Evolutionary conservation across 2,888 invertebrate genomes (phyloP), one percentile per base, ranked within the genome.

Genomic region (Melanotus villosus): DNA sequence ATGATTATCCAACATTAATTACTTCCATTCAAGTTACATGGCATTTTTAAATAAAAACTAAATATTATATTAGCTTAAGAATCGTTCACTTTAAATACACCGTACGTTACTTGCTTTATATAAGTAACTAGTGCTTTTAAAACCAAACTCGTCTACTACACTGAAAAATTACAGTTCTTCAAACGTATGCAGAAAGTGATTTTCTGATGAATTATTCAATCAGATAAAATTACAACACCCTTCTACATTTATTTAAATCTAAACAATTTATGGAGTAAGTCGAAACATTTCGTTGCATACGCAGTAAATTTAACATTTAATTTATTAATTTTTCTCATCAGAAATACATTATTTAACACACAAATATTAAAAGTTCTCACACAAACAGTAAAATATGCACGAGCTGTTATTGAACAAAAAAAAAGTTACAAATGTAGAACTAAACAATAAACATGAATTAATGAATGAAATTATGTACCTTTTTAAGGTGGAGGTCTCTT

Each of bases 381-480:
- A 67, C 60, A 60, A 54, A 34, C 21, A 10, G 26, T 26, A 26
- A 26, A 26, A 30, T 34, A 36, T 62, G 36, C 30, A 52, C 5
- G 36, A 62, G 54, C 38, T 38, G 54, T 52, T 43, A 54, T 32
- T 64, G 26, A 26, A 26, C 4, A 26, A 26, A 26, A 26, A 26
- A 56, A 50, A 41, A 41, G 21, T 67, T 65, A 60, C 65, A 60
- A 60, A 36, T 62, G 54, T n/a, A 54, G 47, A 36, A 60, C 43
- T 45, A 47, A 62, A 62, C n/a, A 19, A 23, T 30, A 45, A 64
- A 54, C 43, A 5, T 47, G 12, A 57, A 57, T 45, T 47, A 67
- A 57, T 14, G 32, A 65, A 58, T 43, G 41, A 68, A 64, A 64
- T 54, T 65, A 65, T 60, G 38, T 69, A 69, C 69, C 69, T 69